These are phyloP conservation scores for Watsonalla binaria DNA, from an alignment of 2,888 invertebrate species.

Conservation along the genomic window DNA sequence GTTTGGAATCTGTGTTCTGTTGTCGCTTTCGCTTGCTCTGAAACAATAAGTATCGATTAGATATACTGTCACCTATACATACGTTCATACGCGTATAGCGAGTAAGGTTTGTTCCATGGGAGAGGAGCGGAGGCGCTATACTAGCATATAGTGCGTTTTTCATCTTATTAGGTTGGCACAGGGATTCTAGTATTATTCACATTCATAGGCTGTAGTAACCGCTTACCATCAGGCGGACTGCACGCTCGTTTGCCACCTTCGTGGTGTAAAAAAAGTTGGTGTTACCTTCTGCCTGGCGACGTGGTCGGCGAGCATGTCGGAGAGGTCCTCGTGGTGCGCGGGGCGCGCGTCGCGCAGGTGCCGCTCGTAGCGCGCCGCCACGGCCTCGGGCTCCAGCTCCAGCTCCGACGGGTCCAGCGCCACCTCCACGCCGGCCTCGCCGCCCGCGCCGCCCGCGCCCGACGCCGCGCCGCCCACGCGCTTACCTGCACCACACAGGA, in stretches of 20 bases:
- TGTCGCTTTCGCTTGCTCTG: constrained; percentile 96
- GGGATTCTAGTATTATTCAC: too few species aligned
- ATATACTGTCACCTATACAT: too few species aligned
- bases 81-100: too few species aligned
- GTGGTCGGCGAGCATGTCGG: constrained; percentile 99
- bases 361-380: constrained; percentile 97
- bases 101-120: too few species aligned
- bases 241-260: too few species aligned
- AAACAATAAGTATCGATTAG: constrained; percentile 39
- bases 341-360: constrained; percentile 96
- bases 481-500: constrained; percentile 37
- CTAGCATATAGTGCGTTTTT: too few species aligned
- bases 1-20: constrained; percentile 92
- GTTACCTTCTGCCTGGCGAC: constrained; percentile 95
- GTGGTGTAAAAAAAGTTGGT: constrained; percentile 10
- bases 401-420: constrained; percentile 98
- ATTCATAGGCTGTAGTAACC: too few species aligned
- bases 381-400: constrained; percentile 96
- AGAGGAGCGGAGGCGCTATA: too few species aligned
- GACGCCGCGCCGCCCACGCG: constrained; percentile 24
- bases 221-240: too few species aligned
- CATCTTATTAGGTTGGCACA: too few species aligned
- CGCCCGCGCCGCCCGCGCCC: constrained; percentile 28
- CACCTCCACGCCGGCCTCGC: constrained; percentile 90
- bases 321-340: constrained; percentile 94